phyloP scores from a whole-genome alignment of 1,140 invertebrate genomes.

The Metopolophium dirhodum region DNA sequence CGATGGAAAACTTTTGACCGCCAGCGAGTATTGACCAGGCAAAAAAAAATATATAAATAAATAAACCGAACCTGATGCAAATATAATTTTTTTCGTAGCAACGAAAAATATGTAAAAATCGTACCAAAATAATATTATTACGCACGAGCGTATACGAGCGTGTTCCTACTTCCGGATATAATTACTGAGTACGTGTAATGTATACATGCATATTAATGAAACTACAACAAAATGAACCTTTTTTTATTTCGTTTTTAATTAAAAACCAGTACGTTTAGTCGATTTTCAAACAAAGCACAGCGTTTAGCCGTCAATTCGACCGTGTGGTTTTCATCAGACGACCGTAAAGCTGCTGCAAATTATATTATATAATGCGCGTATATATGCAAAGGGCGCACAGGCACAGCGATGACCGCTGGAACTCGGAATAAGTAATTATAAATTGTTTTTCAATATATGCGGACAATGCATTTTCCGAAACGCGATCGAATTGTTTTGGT shows the following conservation, averaged over 20 bases:
- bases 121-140: not conserved
- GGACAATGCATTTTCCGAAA: not conserved
- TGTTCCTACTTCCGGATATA: constrained; percentile 34
- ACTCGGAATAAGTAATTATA: not conserved
- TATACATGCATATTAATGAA: constrained; percentile 44
- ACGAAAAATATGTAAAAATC: constrained; percentile 31
- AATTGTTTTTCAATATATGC: constrained; percentile 2
- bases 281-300: constrained; percentile 23
- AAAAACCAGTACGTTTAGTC: constrained; percentile 39
- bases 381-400: not conserved
- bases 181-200: constrained; percentile 40
- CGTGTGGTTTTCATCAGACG: not conserved
- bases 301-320: constrained; percentile 24
- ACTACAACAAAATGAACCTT: constrained; percentile 15
- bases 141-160: not conserved
- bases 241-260: constrained; percentile 30
- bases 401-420: not conserved
- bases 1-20: not conserved
- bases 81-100: not conserved
- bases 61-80: not conserved
- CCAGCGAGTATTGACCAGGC: not conserved
- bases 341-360: not conserved
- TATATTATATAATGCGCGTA: not conserved
- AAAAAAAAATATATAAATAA: constrained; percentile 4
- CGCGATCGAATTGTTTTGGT: not conserved